Evolutionary conservation across 2,113 vertebrate species (phyloP).

Genomic region (Tachysurus fulvidraco): DNA sequence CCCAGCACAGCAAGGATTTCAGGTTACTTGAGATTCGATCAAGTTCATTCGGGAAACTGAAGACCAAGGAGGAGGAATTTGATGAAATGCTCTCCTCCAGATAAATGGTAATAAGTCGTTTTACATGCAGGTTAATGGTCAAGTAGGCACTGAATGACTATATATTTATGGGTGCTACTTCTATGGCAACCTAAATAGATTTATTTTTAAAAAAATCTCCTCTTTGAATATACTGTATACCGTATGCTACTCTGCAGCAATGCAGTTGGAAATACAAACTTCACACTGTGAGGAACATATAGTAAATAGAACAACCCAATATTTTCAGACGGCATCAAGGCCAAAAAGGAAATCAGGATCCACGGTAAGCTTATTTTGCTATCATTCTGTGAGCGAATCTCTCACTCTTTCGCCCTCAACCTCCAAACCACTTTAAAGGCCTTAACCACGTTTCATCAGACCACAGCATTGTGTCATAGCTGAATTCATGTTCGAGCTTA

Average conservation of each 20-base stretch:
- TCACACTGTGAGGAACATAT: neutral
- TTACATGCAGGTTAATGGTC: neutral
- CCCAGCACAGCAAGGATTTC: no score
- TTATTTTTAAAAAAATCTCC: neutral
- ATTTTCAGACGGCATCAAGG: neutral
- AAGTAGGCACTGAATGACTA: neutral
- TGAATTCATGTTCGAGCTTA: neutral
- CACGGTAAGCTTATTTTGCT: neutral
- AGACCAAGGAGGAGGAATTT: neutral
- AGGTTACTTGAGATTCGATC: neutral
- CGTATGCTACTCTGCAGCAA: neutral
- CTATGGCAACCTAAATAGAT: neutral
- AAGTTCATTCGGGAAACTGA: neutral
- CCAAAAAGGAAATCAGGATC: slow-evolving; percentile 2
- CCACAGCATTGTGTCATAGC: slow-evolving; percentile 3
- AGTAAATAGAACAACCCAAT: neutral
- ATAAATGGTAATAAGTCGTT: neutral
- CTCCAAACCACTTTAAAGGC: slow-evolving; percentile 7
- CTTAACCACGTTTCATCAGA: slow-evolving; percentile 10
- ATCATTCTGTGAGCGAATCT: neutral
- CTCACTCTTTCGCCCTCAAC: neutral
- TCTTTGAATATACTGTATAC: neutral
- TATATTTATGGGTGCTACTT: neutral
- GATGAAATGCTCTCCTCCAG: neutral
- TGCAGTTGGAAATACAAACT: neutral